Evolutionary conservation across 2,113 vertebrate genomes (phyloP).

Genomic region (Manacus vitellinus): DNA sequence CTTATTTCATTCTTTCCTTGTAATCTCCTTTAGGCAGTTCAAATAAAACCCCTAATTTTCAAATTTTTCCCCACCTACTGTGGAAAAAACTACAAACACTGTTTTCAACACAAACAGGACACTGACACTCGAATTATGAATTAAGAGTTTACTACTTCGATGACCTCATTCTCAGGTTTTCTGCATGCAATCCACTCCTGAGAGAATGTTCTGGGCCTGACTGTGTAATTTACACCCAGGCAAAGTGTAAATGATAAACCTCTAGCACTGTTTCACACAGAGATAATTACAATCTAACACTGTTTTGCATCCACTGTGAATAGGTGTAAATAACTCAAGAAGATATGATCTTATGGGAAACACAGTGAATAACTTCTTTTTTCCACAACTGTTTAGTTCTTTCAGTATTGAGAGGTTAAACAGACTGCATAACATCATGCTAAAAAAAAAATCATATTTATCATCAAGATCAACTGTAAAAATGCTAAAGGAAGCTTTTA

Average conservation of each 20-base stretch:
- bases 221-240: background rate
- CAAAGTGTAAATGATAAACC: background rate
- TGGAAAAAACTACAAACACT: background rate
- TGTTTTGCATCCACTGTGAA: background rate
- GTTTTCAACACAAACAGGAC: background rate
- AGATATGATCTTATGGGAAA: background rate
- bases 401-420: background rate
- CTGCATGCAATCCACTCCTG: background rate
- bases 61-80: background rate
- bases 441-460: background rate
- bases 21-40: background rate
- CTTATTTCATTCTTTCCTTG: background rate
- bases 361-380: background rate
- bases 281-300: slow-evolving; percentile 6
- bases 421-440: background rate
- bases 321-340: background rate
- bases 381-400: background rate
- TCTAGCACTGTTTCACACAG: background rate
- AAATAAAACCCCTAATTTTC: background rate
- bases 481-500: background rate
- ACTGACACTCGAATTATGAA: background rate
- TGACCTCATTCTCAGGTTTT: background rate
- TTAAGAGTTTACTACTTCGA: background rate
- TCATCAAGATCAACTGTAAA: background rate
- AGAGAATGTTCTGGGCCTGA: background rate